Percentiles rank a stretch among this genome's conserved stretches.
Conservation (phyloP, 2,888 invertebrate genomes). For the Aphodius sticticus region DNA sequence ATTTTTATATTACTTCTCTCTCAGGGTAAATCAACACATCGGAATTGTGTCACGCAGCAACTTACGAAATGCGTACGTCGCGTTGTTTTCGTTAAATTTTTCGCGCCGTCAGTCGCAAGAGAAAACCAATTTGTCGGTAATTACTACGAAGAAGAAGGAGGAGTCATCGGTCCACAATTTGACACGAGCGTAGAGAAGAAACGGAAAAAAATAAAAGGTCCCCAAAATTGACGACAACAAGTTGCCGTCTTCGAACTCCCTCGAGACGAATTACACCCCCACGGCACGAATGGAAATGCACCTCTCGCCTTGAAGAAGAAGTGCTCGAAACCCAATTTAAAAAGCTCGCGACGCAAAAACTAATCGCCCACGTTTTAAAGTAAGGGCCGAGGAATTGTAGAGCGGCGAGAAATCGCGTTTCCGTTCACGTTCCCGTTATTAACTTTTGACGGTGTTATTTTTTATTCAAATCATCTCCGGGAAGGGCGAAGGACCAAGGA, state of each 20-base stretch:
- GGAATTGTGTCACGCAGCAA: background rate
- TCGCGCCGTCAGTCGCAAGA: background rate
- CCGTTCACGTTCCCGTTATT: conserved; percentile 62
- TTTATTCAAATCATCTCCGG: conserved; percentile 59
- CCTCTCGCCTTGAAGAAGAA: conserved; percentile 29
- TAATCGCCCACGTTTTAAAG: conserved; percentile 59
- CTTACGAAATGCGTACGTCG: no score
- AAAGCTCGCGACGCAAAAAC: conserved; percentile 56
- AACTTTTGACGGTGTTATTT: conserved; percentile 61
- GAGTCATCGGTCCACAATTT: background rate
- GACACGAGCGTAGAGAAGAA: background rate
- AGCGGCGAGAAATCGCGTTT: conserved; percentile 57
- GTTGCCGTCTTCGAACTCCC: conserved; percentile 40
- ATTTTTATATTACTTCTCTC: background rate
- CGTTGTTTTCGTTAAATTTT: background rate
- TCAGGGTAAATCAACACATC: background rate
- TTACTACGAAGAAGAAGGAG: background rate
- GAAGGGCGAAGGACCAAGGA: background rate
- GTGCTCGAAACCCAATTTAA: conserved; percentile 58
- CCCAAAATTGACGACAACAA: background rate
- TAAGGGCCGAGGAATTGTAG: conserved; percentile 48
- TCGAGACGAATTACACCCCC: conserved; percentile 52
- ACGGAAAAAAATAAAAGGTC: background rate
- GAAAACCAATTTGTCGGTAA: background rate
- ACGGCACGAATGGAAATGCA: conserved; percentile 50